Evolutionary conservation across 2,797 vertebrate species (phyloP).

Genomic region (Rachycentron canadum): DNA sequence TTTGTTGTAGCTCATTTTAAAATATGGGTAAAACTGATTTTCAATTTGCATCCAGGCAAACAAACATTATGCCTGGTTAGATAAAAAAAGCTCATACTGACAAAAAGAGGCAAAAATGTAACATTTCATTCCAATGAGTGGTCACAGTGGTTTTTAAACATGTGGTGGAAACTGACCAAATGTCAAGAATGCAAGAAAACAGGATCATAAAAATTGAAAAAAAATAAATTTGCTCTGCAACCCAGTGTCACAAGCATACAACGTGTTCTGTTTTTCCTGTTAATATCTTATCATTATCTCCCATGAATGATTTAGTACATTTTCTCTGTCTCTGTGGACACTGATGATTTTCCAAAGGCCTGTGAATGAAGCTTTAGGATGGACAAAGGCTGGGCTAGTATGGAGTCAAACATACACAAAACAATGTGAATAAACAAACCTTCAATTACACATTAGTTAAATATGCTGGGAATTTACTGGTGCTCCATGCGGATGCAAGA

Average conservation of each 20-base stretch:
- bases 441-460: not conserved
- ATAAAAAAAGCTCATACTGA: conserved; percentile 14
- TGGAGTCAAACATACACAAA: not conserved
- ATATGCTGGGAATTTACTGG: not conserved
- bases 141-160: conserved; percentile 22
- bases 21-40: not conserved
- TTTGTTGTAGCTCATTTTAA: conserved; percentile 1
- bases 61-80: not conserved
- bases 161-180: conserved; percentile 17
- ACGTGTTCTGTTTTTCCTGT: not conserved
- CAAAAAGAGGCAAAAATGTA: not conserved
- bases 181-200: conserved; percentile 13
- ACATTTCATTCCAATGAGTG: conserved; percentile 15
- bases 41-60: not conserved
- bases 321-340: not conserved
- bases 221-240: conserved; percentile 4
- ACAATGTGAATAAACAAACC: not conserved
- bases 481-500: not conserved
- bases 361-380: not conserved
- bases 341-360: not conserved
- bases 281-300: not conserved
- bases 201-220: not conserved
- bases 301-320: not conserved
- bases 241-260: not conserved
- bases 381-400: not conserved